phyloP scores from a whole-genome alignment of 2,113 vertebrate species.

The Amphilophus citrinellus region DNA sequence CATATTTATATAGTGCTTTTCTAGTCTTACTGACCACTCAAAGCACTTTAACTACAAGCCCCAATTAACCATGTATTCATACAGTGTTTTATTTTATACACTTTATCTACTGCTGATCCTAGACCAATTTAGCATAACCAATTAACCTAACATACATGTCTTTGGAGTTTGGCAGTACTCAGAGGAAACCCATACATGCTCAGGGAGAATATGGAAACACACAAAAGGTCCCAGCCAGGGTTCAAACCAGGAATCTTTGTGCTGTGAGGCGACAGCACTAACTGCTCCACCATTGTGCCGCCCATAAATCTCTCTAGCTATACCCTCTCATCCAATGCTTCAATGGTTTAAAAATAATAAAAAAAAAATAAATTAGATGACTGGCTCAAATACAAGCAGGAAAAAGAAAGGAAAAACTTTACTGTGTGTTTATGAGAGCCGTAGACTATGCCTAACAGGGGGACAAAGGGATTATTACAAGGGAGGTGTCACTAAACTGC shows the following conservation, averaged over 20 bases:
- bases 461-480: slow-evolving; percentile 28
- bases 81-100: not conserved
- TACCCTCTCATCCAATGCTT: not conserved
- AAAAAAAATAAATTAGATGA: not conserved
- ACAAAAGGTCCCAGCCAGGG: not conserved
- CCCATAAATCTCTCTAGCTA: not conserved
- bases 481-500: slow-evolving; percentile 30
- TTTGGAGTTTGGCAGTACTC: not conserved
- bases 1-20: not conserved
- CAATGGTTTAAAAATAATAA: not conserved
- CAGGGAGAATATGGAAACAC: not conserved
- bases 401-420: slow-evolving; percentile 5
- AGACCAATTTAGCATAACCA: not conserved
- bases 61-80: not conserved
- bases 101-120: not conserved
- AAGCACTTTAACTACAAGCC: not conserved
- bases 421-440: not conserved
- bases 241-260: not conserved
- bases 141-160: not conserved
- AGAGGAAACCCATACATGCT: not conserved
- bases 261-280: not conserved
- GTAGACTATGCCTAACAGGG: not conserved
- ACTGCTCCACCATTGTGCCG: rapidly evolving
- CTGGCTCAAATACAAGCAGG: slow-evolving; percentile 12
- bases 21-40: not conserved